Conservation (phyloP, 2,888 invertebrate genomes). For the Elmis aenea region DNA sequence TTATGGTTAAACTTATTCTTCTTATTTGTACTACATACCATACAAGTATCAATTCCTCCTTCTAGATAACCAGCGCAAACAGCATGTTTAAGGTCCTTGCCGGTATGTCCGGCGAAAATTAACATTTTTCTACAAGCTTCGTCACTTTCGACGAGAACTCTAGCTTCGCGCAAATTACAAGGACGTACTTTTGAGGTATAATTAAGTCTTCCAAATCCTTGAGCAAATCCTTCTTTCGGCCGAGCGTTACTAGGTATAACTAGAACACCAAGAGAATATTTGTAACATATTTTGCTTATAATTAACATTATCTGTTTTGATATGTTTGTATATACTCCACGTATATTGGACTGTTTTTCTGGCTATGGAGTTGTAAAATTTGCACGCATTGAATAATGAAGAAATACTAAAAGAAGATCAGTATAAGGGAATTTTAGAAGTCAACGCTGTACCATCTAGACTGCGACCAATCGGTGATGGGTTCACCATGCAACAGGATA, state of each 20-base stretch:
- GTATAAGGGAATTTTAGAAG: too few relatives aligned
- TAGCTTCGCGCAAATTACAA: conserved; percentile 41
- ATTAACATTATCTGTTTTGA: neutral
- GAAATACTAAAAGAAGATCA: too few relatives aligned
- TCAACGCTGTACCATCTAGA: too few relatives aligned
- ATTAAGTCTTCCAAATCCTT: conserved; percentile 38
- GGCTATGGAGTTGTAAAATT: too few relatives aligned
- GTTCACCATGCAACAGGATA: too few relatives aligned
- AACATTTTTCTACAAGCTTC: conserved; percentile 37
- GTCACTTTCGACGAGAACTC: conserved; percentile 38
- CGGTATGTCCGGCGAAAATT: conserved; percentile 32
- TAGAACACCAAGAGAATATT: neutral
- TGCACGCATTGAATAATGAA: too few relatives aligned
- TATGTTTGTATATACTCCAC: neutral
- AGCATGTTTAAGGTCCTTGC: conserved; percentile 32
- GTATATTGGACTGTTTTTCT: too few relatives aligned
- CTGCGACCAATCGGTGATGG: too few relatives aligned
- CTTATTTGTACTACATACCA: too few relatives aligned
- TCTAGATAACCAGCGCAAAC: conserved; percentile 55
- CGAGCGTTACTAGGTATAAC: conserved; percentile 12
- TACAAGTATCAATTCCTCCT: conserved; percentile 59
- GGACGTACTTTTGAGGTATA: conserved; percentile 35
- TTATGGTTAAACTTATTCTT: neutral
- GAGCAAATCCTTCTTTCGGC: conserved; percentile 37
- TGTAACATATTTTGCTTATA: too few relatives aligned